Conservation (phyloP, 2,113 vertebrate genomes). For the Neofelis nebulosa region DNA sequence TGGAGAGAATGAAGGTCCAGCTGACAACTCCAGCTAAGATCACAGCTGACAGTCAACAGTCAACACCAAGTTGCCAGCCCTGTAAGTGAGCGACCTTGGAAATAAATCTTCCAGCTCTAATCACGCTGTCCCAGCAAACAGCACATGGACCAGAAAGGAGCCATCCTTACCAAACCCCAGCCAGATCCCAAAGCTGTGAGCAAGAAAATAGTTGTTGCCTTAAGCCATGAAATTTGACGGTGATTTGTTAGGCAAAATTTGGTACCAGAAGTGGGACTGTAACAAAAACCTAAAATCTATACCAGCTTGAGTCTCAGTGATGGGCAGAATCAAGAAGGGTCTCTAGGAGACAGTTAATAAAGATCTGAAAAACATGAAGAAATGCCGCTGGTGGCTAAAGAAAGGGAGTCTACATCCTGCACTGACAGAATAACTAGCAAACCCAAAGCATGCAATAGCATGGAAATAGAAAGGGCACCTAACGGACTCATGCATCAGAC, state of each 20-base stretch:
- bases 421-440: not conserved
- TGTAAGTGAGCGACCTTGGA: not conserved
- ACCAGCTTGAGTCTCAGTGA: not conserved
- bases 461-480: not conserved
- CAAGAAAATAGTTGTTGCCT: not conserved
- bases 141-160: not conserved
- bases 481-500: not conserved
- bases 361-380: not conserved
- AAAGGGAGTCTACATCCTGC: not conserved
- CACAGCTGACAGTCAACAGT: not conserved
- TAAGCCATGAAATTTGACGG: not conserved
- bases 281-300: not conserved
- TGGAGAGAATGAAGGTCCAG: not conserved
- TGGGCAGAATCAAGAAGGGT: not conserved
- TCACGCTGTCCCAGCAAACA: not conserved
- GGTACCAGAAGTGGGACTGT: not conserved
- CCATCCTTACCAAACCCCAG: not conserved
- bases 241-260: not conserved
- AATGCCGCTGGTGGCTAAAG: not conserved
- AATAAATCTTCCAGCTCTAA: not conserved
- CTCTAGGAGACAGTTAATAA: not conserved
- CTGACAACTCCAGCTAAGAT: not conserved
- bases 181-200: not conserved
- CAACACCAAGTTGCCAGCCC: not conserved
- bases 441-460: not conserved